Evolutionary conservation across 2,113 vertebrate genomes (phyloP).

Genomic region (Anguilla rostrata): DNA sequence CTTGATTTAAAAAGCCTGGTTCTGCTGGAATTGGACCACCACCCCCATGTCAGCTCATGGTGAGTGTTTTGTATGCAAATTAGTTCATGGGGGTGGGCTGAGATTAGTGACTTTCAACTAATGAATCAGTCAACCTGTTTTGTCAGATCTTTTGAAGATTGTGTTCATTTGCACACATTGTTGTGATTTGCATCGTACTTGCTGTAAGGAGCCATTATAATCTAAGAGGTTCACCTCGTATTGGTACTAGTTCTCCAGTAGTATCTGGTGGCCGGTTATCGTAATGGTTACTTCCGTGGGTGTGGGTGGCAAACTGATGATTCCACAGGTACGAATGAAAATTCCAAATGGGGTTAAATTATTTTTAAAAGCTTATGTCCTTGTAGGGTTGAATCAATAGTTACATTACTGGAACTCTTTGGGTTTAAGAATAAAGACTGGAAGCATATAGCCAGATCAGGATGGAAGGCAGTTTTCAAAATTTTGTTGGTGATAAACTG

Average conservation of each 20-base stretch:
- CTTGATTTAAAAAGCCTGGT: no score
- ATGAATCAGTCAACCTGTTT: not conserved
- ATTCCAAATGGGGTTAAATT: not conserved
- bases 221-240: not conserved
- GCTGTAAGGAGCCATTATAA: no score
- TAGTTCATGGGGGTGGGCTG: not conserved
- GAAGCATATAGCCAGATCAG: not conserved
- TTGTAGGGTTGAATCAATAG: no score
- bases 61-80: not conserved
- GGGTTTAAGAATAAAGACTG: no score
- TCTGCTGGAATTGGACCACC: not conserved
- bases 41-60: not conserved
- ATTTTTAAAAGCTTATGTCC: not conserved
- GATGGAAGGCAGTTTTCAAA: not conserved
- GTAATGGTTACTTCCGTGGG: no score
- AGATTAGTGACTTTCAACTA: not conserved
- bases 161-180: not conserved
- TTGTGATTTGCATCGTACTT: no score
- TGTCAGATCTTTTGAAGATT: not conserved
- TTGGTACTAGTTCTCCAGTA: not conserved
- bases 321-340: not conserved
- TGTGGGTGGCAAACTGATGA: no score
- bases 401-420: no score
- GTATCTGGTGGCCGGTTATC: not conserved
- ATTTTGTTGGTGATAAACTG: not conserved